phyloP scores from a whole-genome alignment of 2,113 vertebrate species.

The Opisthocomus hoazin region DNA sequence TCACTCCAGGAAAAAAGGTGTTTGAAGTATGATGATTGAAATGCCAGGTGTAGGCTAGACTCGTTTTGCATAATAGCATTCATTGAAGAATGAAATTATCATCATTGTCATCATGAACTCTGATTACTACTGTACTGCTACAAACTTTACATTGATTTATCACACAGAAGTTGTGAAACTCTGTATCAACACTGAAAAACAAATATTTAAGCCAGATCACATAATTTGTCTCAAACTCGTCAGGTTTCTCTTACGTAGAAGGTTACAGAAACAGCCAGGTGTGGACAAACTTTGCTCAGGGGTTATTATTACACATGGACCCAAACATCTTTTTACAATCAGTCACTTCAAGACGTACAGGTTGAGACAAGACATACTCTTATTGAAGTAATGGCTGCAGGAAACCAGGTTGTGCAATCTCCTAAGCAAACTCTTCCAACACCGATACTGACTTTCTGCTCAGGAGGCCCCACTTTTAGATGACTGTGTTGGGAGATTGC shows the following conservation, averaged over 20 bases:
- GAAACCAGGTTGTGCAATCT: not conserved
- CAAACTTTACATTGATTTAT: not conserved
- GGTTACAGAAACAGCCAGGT: not conserved
- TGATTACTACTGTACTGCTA: not conserved
- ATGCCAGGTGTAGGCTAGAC: not conserved
- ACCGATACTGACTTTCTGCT: not conserved
- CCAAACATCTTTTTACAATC: not conserved
- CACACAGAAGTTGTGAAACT: not conserved
- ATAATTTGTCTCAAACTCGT: not conserved
- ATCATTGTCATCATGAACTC: not conserved
- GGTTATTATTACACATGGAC: not conserved
- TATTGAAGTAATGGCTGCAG: not conserved
- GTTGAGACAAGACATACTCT: not conserved
- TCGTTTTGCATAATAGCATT: not conserved
- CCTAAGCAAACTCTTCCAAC: not conserved
- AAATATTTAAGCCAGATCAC: not conserved
- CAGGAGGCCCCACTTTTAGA: not conserved
- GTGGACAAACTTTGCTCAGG: not conserved
- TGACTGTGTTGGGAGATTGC: not conserved
- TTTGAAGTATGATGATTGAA: slow-evolving; percentile 7
- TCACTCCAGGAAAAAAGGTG: not conserved
- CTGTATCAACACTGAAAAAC: not conserved
- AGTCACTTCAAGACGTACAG: not conserved
- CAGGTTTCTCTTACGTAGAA: not conserved
- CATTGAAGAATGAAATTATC: not conserved